phyloP scores from a whole-genome alignment of 1,140 invertebrate genomes.

The Oncopeltus fasciatus region DNA sequence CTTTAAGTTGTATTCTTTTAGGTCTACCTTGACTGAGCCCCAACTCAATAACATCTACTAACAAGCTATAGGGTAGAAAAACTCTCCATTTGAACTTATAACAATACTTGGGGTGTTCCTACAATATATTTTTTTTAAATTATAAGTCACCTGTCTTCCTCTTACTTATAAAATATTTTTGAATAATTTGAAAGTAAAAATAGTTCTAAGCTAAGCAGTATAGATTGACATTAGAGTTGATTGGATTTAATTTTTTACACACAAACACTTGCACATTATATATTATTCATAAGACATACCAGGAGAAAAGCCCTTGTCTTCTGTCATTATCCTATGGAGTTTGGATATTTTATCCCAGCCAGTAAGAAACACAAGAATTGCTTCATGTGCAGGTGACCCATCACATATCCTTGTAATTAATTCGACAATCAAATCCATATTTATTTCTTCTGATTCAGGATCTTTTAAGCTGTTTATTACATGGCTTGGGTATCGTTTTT shows the following conservation, averaged over 20 bases:
- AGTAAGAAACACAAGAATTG: conserved; percentile 77
- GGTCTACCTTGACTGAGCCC: too few species aligned
- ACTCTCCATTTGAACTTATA: too few species aligned
- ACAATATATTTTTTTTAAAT: too few species aligned
- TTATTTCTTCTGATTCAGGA: conserved; percentile 47
- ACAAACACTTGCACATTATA: too few species aligned
- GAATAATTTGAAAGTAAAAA: too few species aligned
- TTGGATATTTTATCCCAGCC: conserved; percentile 57
- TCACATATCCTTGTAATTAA: conserved; percentile 52
- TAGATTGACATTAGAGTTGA: background rate
- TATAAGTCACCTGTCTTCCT: too few species aligned
- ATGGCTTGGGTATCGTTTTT: conserved; percentile 35
- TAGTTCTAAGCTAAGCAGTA: background rate
- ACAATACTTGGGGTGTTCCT: too few species aligned
- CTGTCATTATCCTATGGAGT: conserved; percentile 36
- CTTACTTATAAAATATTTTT: too few species aligned
- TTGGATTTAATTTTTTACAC: too few species aligned
- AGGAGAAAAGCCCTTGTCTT: conserved; percentile 33
- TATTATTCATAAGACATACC: conserved; percentile 25
- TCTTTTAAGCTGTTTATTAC: conserved; percentile 43
- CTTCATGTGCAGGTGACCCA: conserved; percentile 41
- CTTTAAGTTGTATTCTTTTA: too few species aligned
- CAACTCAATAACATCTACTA: too few species aligned
- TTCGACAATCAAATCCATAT: conserved; percentile 50
- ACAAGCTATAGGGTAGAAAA: too few species aligned